These are phyloP conservation scores for Antennarius maculatus DNA, from an alignment of 2,797 vertebrate species.

Conservation along the genomic window DNA sequence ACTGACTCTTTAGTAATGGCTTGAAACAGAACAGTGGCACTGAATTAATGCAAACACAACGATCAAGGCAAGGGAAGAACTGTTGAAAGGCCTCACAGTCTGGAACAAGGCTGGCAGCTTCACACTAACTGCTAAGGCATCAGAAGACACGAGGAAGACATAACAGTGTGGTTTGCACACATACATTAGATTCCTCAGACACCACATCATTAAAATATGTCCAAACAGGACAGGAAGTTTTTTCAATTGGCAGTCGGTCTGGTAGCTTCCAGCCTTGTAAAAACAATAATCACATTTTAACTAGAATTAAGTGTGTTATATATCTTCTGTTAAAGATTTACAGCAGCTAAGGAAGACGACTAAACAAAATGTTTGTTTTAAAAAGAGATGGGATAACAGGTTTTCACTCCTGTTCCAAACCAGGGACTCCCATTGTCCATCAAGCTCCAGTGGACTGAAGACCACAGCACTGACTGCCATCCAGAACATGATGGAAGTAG, in stretches of 20 bases:
- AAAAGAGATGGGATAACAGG: conserved; percentile 10
- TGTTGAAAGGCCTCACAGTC: conserved; percentile 24
- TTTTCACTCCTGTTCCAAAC: conserved; percentile 16
- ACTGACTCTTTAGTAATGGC: conserved; percentile 9
- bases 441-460: conserved; percentile 31
- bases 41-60: conserved; percentile 9
- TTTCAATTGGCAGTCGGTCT: conserved; percentile 7
- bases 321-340: conserved; percentile 26
- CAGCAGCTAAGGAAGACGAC: conserved; percentile 29
- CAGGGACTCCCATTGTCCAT: conserved; percentile 13
- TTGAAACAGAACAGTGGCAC: conserved; percentile 6
- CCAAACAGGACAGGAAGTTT: conserved; percentile 21
- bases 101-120: conserved; percentile 16
- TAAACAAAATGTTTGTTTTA: conserved; percentile 22
- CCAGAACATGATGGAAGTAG: not conserved
- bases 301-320: conserved; percentile 8
- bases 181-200: conserved; percentile 21
- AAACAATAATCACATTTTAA: conserved; percentile 42
- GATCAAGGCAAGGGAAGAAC: conserved; percentile 17
- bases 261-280: conserved; percentile 19
- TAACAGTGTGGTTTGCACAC: conserved; percentile 22
- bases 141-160: conserved; percentile 28
- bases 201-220: conserved; percentile 18
- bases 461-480: conserved; percentile 21
- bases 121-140: conserved; percentile 37